Percentiles rank a stretch among this genome's conserved stretches.
Conservation (phyloP, 2,888 invertebrate genomes). For the Diadegma fenestrale region DNA sequence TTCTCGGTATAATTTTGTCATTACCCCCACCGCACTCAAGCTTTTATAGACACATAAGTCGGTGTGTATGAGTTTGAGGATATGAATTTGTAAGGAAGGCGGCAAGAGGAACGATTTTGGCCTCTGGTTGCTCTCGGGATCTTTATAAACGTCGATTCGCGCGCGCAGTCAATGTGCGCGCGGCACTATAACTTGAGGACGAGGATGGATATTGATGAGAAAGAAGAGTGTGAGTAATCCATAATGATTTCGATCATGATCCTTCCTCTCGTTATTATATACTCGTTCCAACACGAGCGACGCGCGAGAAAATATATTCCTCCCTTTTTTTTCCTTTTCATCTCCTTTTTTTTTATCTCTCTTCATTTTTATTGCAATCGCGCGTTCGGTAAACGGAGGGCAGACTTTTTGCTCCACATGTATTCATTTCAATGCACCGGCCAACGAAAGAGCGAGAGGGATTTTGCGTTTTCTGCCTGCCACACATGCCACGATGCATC, state of each 20-base stretch:
- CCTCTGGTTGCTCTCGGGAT: constrained; percentile 20
- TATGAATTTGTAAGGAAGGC: constrained; percentile 44
- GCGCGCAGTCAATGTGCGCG: constrained; percentile 5
- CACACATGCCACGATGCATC: constrained; percentile 78
- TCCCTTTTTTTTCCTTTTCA: neutral
- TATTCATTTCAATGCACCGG: constrained; percentile 56
- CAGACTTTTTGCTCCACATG: constrained; percentile 5
- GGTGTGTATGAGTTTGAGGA: constrained; percentile 32
- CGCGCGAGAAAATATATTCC: constrained; percentile 32
- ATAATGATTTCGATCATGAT: constrained; percentile 80
- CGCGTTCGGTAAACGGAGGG: constrained; percentile 24
- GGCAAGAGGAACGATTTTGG: constrained; percentile 61
- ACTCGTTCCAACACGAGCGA: constrained; percentile 48
- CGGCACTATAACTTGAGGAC: constrained; percentile 16
- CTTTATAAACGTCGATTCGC: constrained; percentile 51
- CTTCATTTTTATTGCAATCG: neutral
- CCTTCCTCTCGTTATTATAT: constrained; percentile 78
- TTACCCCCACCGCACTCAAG: constrained; percentile 71
- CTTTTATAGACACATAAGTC: neutral
- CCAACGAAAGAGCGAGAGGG: constrained; percentile 15
- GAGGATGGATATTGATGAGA: constrained; percentile 42
- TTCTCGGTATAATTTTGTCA: constrained; percentile 79
- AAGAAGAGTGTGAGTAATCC: constrained; percentile 71
- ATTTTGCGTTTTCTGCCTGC: constrained; percentile 81
- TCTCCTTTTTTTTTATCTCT: neutral